phyloP scores from a whole-genome alignment of 2,888 invertebrate species.

The Cartodere bifasciata region DNA sequence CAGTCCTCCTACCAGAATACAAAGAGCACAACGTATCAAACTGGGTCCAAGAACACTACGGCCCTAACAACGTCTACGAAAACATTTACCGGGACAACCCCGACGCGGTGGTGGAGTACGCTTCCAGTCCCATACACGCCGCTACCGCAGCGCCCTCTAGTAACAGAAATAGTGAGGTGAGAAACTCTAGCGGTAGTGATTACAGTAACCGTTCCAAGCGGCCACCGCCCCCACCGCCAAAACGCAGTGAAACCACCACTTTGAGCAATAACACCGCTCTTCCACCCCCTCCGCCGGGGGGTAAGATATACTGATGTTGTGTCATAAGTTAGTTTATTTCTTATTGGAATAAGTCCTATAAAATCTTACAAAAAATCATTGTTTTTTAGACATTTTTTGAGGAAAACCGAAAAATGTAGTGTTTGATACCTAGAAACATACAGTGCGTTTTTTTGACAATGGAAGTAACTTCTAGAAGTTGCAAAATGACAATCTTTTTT shows the following conservation, averaged over 20 bases:
- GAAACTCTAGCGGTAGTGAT: constrained; percentile 15
- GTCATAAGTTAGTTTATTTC: too few relatives aligned
- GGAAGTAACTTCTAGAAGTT: too few relatives aligned
- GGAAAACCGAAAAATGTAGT: too few relatives aligned
- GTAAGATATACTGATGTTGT: constrained; percentile 32
- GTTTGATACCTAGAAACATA: too few relatives aligned
- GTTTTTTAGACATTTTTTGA: too few relatives aligned
- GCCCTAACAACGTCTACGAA: constrained; percentile 61
- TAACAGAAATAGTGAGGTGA: too few relatives aligned
- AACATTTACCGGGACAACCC: constrained; percentile 48
- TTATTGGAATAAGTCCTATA: constrained; percentile 14
- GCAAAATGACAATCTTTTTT: too few relatives aligned
- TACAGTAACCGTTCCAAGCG: constrained; percentile 40
- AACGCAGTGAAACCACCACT: constrained; percentile 79
- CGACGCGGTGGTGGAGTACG: constrained; percentile 37
- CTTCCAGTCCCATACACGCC: constrained; percentile 33
- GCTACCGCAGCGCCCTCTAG: constrained; percentile 11
- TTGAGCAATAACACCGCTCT: constrained; percentile 51
- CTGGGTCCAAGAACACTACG: constrained; percentile 84
- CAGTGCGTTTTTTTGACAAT: too few relatives aligned
- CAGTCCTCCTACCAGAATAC: constrained; percentile 54
- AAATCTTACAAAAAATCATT: too few relatives aligned
- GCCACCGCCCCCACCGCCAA: constrained; percentile 84
- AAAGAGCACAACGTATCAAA: constrained; percentile 78
- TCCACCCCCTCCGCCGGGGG: too few relatives aligned